Percentiles rank a stretch among this genome's conserved stretches.
Evolutionary conservation across 2,888 invertebrate genomes (phyloP).

Genomic region (Apantesis nais): DNA sequence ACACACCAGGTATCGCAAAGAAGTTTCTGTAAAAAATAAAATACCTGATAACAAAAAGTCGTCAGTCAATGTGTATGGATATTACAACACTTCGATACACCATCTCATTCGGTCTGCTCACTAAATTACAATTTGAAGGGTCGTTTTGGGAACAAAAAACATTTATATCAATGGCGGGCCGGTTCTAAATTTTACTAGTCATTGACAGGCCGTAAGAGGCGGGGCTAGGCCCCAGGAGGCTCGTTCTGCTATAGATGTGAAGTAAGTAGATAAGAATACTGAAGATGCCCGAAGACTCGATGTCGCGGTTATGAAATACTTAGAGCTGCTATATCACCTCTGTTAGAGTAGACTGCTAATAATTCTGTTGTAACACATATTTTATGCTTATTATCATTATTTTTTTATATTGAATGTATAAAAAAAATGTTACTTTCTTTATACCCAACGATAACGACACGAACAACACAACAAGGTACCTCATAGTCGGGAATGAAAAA

Average conservation of each 20-base stretch:
- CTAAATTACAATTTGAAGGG: constrained; percentile 83
- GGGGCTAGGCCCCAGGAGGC: constrained; percentile 68
- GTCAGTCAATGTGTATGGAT: constrained; percentile 35
- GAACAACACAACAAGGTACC: no score
- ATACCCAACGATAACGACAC: no score
- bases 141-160: constrained; percentile 85
- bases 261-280: constrained; percentile 82
- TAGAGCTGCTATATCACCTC: constrained; percentile 50
- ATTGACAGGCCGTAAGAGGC: constrained; percentile 85
- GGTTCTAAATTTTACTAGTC: constrained; percentile 84
- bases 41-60: background rate
- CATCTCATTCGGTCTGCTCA: constrained; percentile 65
- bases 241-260: constrained; percentile 70
- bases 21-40: background rate
- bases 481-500: no score
- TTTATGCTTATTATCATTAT: no score
- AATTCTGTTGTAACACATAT: no score
- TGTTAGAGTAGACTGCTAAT: background rate
- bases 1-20: background rate
- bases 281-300: constrained; percentile 63
- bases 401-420: no score
- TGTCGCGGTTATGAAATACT: constrained; percentile 38
- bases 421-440: no score
- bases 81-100: constrained; percentile 55
- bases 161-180: constrained; percentile 84